A percentile compares a stretch with the other conserved stretches of the same genome.
phyloP scores from a whole-genome alignment of 2,888 invertebrate species.

The Leucophora obtusa region DNA sequence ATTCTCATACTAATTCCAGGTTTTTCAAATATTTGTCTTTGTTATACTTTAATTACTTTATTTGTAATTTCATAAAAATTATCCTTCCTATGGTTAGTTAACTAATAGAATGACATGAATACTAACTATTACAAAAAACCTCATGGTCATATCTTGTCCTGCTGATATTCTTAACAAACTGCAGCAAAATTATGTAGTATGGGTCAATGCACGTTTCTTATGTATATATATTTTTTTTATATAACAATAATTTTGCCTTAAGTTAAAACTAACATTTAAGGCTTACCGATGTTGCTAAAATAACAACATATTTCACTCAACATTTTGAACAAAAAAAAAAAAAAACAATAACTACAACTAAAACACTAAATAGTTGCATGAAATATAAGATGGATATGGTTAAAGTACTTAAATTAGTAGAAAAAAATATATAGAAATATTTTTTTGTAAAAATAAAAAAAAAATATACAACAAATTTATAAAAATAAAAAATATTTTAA shows the following conservation, averaged over 20 bases:
- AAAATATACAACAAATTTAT: slow-evolving; percentile 21
- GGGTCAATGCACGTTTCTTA: slow-evolving; percentile 44
- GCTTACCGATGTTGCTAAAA: slow-evolving; percentile 25
- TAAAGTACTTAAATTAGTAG: slow-evolving; percentile 4
- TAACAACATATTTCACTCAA: slow-evolving; percentile 7
- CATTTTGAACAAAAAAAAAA: slow-evolving; percentile 13
- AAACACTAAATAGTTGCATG: slow-evolving; percentile 47
- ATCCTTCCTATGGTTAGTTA: slow-evolving; percentile 28
- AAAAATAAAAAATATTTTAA: slow-evolving; percentile 53
- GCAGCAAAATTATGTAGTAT: slow-evolving; percentile 30
- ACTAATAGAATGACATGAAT: slow-evolving; percentile 44
- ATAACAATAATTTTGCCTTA: slow-evolving; percentile 22
- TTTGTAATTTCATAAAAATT: slow-evolving; percentile 38
- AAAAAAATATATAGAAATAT: background rate
- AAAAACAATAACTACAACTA: too few species aligned
- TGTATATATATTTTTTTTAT: background rate
- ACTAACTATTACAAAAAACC: slow-evolving; percentile 8
- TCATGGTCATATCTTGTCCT: slow-evolving; percentile 6
- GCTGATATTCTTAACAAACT: slow-evolving; percentile 23
- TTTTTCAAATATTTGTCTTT: background rate
- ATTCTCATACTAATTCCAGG: too few species aligned
- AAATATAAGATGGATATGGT: slow-evolving; percentile 18
- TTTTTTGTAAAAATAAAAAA: slow-evolving; percentile 2
- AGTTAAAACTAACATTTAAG: slow-evolving; percentile 35
- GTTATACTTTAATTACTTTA: slow-evolving; percentile 40